A percentile compares a stretch with the other conserved stretches of the same genome.
These are phyloP conservation scores for Parasteatoda lunata DNA, from an alignment of 2,888 invertebrate species.

Conservation along the genomic window DNA sequence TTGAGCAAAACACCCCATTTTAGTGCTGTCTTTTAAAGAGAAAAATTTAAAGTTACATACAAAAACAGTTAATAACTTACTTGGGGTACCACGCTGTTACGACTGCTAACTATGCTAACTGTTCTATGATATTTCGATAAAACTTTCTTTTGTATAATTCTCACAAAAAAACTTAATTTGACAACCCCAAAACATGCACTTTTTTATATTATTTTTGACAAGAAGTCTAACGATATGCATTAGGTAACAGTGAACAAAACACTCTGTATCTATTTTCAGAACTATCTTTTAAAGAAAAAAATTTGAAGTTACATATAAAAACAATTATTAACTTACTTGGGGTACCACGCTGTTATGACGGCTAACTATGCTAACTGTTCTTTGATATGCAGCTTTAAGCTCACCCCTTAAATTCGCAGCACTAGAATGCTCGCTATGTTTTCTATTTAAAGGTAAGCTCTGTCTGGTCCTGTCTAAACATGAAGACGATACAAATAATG, in stretches of 20 bases:
- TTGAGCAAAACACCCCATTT: too few relatives aligned
- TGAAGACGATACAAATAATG: neutral
- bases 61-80: conserved; percentile 27
- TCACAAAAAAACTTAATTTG: too few relatives aligned
- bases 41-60: neutral
- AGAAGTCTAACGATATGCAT: too few relatives aligned
- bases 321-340: conserved; percentile 39
- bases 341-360: conserved; percentile 63
- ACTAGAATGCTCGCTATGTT: neutral
- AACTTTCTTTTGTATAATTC: too few relatives aligned
- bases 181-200: too few relatives aligned
- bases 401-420: conserved; percentile 17
- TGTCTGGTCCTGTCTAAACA: neutral
- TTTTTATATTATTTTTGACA: too few relatives aligned
- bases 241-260: too few relatives aligned
- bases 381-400: conserved; percentile 13
- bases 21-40: too few relatives aligned
- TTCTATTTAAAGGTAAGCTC: conserved; percentile 31
- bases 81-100: conserved; percentile 61
- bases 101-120: conserved; percentile 32
- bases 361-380: conserved; percentile 24
- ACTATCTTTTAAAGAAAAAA: too few relatives aligned
- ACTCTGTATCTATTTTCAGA: too few relatives aligned
- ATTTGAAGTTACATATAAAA: neutral
- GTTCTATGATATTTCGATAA: too few relatives aligned